Evolutionary conservation across 2,888 invertebrate species (phyloP), one percentile per base, ranked within the genome.

Genomic region (Cheilosia vernalis): DNA sequence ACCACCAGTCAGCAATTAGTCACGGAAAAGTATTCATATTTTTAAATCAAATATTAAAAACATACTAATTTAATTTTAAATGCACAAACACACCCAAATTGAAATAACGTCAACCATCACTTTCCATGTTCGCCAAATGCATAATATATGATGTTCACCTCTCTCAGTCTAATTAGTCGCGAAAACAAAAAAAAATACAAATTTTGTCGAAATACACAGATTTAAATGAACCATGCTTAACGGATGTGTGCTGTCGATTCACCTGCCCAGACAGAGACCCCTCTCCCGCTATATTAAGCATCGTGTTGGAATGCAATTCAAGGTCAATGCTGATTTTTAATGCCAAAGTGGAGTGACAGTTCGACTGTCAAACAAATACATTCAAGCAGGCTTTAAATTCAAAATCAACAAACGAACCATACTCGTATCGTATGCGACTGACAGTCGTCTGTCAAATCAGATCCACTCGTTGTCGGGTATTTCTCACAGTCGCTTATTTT

Each of bases 371-470:
- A 67, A 55, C 30, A 67, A 42, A 53, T 33, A 44, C 24, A 64
- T 47, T 40, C 58, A 9, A 30, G 37, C n/a, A 9, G 15, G 24
- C 10, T 33, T 0, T n/a, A 40, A 21, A 17, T 47, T 33, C 44
- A 37, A 56, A 27, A 19, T 2, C 15, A 49, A 21, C 24, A n/a
- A 24, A 61, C n/a, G 37, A 61, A 61, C 66, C 27, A 61, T 37
- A 80, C 21, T 61, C 56, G 24, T 53, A 21, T 21, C 21, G 21
- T 21, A 21, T 21, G n/a, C 66, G 79, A 84, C 79, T 69, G 73
- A 56, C 79, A 64, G 51, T 69, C 64, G 67, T 74, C 58, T 69
- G 80, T 79, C 74, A 80, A 74, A 84, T 69, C 69, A 64, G 40
- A 74, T 69, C 30, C 13, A 33, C 42, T 67, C 49, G 21, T 47